Evolutionary conservation across 2,113 vertebrate genomes (phyloP).

Genomic region (Sminthopsis crassicaudata): DNA sequence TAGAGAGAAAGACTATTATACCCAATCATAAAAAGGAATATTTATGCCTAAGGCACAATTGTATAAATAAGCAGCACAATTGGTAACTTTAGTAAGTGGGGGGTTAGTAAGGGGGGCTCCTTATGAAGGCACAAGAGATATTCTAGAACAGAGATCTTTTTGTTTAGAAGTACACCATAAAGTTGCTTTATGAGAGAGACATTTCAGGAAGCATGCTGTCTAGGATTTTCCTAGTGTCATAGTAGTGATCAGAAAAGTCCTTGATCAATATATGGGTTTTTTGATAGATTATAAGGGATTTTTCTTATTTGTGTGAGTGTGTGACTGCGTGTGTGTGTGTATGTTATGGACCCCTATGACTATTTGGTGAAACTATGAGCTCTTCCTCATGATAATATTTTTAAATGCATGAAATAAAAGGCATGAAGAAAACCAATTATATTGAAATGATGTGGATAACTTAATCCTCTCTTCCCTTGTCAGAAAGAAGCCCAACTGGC

Average conservation of each 20-base stretch:
- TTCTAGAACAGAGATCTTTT: not conserved
- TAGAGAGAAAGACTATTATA: not conserved
- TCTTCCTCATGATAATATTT: not conserved
- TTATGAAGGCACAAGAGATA: not conserved
- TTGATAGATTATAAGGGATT: not conserved
- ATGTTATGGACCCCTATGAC: not conserved
- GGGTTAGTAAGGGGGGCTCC: accelerated
- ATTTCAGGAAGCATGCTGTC: not conserved
- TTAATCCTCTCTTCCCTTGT: no score
- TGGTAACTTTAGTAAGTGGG: not conserved
- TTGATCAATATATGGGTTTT: not conserved
- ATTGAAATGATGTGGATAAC: not conserved
- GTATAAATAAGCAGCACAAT: not conserved
- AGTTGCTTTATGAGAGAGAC: not conserved
- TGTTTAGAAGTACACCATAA: not conserved
- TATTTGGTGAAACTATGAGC: not conserved
- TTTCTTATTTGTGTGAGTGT: not conserved
- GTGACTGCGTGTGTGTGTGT: not conserved
- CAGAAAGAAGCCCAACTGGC: no score
- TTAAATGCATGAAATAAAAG: not conserved
- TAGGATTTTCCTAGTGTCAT: not conserved
- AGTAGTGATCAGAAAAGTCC: not conserved
- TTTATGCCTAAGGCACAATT: not conserved
- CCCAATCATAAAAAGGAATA: not conserved
- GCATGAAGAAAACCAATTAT: not conserved